A percentile compares a stretch with the other conserved stretches of the same genome.
These are phyloP conservation scores for Actias luna DNA, from an alignment of 2,888 invertebrate species.

Conservation along the genomic window DNA sequence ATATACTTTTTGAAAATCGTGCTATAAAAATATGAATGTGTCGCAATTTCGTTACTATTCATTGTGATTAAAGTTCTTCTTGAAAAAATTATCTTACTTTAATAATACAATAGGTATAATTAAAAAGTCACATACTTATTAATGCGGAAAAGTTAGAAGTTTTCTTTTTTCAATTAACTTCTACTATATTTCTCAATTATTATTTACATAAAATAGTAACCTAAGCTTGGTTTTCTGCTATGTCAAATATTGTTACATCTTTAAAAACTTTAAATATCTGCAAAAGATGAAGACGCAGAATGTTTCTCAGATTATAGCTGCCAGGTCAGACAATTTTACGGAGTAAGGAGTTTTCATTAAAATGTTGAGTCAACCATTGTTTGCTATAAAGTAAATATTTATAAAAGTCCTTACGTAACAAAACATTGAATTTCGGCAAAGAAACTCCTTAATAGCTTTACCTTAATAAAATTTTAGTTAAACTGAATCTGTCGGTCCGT, in stretches of 20 bases:
- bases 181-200: not conserved
- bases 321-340: not conserved
- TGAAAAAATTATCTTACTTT: too few relatives aligned
- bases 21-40: too few relatives aligned
- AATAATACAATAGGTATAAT: too few relatives aligned
- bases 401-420: not conserved
- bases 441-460: not conserved
- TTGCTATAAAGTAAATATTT: not conserved
- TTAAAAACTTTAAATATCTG: not conserved
- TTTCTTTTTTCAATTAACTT: too few relatives aligned
- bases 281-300: not conserved
- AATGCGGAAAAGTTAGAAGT: too few relatives aligned
- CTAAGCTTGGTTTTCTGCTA: not conserved
- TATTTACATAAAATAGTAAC: not conserved
- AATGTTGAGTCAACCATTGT: slow-evolving; percentile 3
- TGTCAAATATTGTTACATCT: not conserved
- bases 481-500: not conserved
- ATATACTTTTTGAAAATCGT: too few relatives aligned
- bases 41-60: too few relatives aligned
- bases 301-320: not conserved
- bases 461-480: not conserved
- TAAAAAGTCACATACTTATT: too few relatives aligned
- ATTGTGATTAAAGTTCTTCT: too few relatives aligned
- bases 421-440: not conserved
- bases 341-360: not conserved